Conservation (phyloP, 2,113 vertebrate species). For the Balaenoptera acutorostrata region DNA sequence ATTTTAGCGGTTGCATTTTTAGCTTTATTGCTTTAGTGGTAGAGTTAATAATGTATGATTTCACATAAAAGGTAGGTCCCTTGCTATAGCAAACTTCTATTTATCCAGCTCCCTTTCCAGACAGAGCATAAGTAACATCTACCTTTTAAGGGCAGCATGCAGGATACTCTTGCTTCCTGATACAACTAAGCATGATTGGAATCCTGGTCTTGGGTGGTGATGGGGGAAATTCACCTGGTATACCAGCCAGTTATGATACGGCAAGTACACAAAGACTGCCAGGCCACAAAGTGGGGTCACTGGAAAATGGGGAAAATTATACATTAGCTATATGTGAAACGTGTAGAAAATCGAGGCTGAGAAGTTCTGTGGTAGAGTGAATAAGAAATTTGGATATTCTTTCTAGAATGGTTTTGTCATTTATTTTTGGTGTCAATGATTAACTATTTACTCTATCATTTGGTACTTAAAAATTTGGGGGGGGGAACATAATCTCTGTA, state of each 20-base stretch:
- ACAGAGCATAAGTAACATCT: background rate
- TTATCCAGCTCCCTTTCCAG: background rate
- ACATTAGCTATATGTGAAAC: background rate
- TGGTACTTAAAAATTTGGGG: background rate
- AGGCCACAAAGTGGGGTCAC: background rate
- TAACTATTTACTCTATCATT: background rate
- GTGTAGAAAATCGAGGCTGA: background rate
- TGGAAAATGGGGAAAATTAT: background rate
- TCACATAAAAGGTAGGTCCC: background rate
- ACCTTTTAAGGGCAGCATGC: background rate
- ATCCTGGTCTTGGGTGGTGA: background rate
- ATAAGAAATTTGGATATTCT: background rate
- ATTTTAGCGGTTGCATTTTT: background rate
- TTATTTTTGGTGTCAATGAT: background rate
- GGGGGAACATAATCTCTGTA: background rate
- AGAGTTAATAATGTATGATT: background rate
- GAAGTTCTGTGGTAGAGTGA: background rate
- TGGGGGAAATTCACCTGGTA: background rate
- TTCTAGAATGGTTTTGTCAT: background rate
- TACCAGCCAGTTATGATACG: background rate
- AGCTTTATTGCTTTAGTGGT: background rate
- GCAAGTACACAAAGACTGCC: background rate
- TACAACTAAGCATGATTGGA: fast-evolving
- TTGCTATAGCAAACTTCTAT: background rate
- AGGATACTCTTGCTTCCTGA: background rate